These are phyloP conservation scores for Pomacea canaliculata DNA, from an alignment of 2,888 invertebrate species.

Conservation along the genomic window DNA sequence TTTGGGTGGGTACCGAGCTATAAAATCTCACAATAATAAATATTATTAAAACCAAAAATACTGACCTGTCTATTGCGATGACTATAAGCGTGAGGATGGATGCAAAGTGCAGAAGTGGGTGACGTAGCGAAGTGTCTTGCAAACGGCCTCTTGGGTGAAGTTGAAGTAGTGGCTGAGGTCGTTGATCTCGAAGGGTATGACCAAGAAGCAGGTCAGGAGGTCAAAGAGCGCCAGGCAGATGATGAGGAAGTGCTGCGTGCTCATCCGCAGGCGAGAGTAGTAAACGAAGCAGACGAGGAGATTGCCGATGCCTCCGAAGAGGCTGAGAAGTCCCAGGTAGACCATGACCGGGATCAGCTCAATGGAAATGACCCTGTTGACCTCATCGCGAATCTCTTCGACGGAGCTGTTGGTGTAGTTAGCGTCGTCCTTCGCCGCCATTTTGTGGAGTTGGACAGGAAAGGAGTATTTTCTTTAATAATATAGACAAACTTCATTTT, in stretches of 20 bases:
- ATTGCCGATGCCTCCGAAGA: conserved; percentile 50
- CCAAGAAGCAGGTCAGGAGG: conserved; percentile 47
- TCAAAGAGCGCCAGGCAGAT: conserved; percentile 52
- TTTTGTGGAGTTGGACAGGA: no score
- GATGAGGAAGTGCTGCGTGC: conserved; percentile 51
- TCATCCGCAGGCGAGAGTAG: conserved; percentile 42
- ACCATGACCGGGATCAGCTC: conserved; percentile 51
- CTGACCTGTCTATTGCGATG: conserved; percentile 46
- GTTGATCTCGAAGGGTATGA: conserved; percentile 53
- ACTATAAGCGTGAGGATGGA: conserved; percentile 51
- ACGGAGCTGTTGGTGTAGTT: no score
- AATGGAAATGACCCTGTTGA: conserved; percentile 42
- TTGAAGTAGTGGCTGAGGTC: conserved; percentile 51
- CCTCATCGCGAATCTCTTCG: conserved; percentile 13
- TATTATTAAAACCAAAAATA: background rate
- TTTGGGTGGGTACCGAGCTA: no score
- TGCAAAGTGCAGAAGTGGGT: conserved; percentile 49
- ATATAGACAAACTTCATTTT: no score
- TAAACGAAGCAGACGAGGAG: conserved; percentile 49
- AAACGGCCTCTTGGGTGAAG: conserved; percentile 50
- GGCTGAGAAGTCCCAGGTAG: conserved; percentile 45
- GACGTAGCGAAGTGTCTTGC: conserved; percentile 48
- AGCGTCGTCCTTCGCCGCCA: no score
- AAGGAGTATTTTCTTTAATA: no score
- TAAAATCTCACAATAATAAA: no score